Percentiles rank a stretch among this genome's conserved stretches.
These are phyloP conservation scores for Sphyrna mokarran DNA, from an alignment of 2,113 vertebrate species.

Conservation along the genomic window DNA sequence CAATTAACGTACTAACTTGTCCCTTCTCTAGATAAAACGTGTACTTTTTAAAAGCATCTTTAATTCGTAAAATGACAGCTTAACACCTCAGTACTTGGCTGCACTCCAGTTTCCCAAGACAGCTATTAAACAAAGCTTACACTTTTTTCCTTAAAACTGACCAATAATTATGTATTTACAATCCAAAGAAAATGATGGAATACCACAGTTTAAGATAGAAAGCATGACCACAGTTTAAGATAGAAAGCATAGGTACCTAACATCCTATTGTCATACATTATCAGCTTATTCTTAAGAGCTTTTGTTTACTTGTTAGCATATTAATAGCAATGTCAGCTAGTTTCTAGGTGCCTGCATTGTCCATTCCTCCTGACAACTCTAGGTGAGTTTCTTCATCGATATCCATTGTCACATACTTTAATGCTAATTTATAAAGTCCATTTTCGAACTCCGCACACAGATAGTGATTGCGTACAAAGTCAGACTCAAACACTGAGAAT, in stretches of 20 bases:
- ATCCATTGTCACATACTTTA: not conserved
- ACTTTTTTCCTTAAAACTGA: not conserved
- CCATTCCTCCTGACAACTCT: not conserved
- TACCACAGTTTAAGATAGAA: not conserved
- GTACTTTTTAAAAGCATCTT: not conserved
- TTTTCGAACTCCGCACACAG: not conserved
- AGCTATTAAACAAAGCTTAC: not conserved
- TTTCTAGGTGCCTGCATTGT: not conserved
- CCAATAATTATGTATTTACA: not conserved
- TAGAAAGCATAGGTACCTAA: not conserved
- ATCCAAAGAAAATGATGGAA: not conserved
- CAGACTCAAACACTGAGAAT: not conserved
- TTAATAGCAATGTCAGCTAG: not conserved
- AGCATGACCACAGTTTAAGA: not conserved
- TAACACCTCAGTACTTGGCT: not conserved
- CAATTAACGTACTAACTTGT: not conserved
- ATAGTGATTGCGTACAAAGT: not conserved
- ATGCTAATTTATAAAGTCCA: conserved; percentile 27
- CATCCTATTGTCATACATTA: not conserved
- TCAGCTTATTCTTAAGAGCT: not conserved
- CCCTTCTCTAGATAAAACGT: not conserved
- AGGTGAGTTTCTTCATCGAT: not conserved
- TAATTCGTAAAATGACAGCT: not conserved
- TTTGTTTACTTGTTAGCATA: not conserved
- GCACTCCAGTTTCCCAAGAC: not conserved